Base-by-base conservation (phyloP, 2,797 vertebrate species). In the Novumbra hubbsi region DNA sequence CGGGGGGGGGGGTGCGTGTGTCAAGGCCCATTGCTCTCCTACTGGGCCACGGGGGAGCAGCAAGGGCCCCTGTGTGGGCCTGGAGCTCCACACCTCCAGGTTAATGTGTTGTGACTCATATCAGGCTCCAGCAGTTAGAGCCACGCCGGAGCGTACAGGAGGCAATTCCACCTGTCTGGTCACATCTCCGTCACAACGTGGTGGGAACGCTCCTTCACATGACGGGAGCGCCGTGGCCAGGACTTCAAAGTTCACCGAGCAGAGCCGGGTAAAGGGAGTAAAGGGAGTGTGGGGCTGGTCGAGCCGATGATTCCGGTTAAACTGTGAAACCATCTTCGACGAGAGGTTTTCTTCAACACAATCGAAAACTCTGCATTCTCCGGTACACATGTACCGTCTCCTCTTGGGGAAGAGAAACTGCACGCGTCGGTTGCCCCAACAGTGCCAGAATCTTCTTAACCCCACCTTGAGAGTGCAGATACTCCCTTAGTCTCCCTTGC, bases 121-220 rank as follows among this genome's bases (percentile, higher is more conserved):
- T 50, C 24, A 50, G 67, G 67, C 67, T 28, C 24, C 21, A 50
- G 12, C 45, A 19, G 68, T 49, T 69, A 28, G 4, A 28, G 41
- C 27, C 27, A 69, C 68, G 24, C 41, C 27, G 9, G 3, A 17
- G 68, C 4, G 41, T 48, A 19, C 21, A 24, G 15, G 48, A 48
- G 15, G n/a, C 66, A 48, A 48, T 68, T 68, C 41, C 41, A 64
- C 67, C 67, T 27, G 21, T 68, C 41, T n/a, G n/a, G 12, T 68
- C 67, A 24, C 38, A 27, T 49, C 14, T 11, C 41, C 67, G 15
- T 49, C 41, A 49, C 38, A 48, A 24, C 21, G 2, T 41, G 21
- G 41, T 27, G 11, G 3, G 24, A 48, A 45, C 34, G 12, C 38
- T 68, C 32, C 7, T 8, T 60, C 62, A 64, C 62, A 64, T n/a